Conservation (phyloP, 2,888 invertebrate species). For the Blomia tropicalis region DNA sequence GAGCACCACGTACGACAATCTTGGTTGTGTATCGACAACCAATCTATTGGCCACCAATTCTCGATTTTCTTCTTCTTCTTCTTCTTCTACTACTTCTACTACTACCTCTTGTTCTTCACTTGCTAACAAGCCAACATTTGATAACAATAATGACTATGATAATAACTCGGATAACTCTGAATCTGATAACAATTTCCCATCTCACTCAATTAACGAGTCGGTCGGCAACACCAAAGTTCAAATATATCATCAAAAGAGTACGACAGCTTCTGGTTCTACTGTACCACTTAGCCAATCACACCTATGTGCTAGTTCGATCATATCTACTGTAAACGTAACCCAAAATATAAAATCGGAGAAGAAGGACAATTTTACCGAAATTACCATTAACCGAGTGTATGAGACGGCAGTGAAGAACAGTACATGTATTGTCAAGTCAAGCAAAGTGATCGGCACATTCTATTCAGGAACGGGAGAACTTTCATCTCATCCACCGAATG, state of each 20-base stretch:
- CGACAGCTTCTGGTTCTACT: background rate
- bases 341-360: background rate
- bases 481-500: too few species aligned
- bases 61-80: background rate
- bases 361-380: background rate
- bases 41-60: background rate
- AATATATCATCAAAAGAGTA: conserved; percentile 10
- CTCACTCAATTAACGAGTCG: too few species aligned
- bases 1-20: background rate
- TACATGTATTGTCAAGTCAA: conserved; percentile 6
- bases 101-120: background rate
- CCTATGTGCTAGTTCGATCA: background rate
- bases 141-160: background rate
- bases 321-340: background rate
- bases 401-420: conserved; percentile 6
- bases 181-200: background rate
- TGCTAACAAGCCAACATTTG: background rate
- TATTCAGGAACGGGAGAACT: background rate
- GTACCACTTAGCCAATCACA: background rate
- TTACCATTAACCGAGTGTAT: background rate
- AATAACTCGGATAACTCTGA: background rate
- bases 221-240: background rate
- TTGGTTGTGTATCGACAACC: background rate
- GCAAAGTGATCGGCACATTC: background rate
- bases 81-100: conserved; percentile 1